phyloP scores from a whole-genome alignment of 53 echinoderm and acorn worm genomes.

The Antedon mediterranea region DNA sequence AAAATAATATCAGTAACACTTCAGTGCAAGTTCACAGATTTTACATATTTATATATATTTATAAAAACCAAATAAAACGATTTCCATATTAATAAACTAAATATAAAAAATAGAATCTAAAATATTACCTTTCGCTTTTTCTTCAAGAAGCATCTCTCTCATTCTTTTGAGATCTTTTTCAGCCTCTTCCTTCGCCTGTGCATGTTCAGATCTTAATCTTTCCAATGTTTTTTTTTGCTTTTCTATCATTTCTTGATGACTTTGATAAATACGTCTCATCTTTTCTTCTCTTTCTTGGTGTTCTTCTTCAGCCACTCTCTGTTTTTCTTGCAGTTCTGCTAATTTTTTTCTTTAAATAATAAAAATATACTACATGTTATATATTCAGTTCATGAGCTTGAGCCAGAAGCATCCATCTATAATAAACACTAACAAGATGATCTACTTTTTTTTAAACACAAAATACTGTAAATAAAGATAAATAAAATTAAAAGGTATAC shows the following conservation, averaged over 20 bases:
- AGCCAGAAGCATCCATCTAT: too few species aligned
- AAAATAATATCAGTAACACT: too few species aligned
- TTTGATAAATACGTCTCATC: conserved; percentile 30
- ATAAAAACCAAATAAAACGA: too few species aligned
- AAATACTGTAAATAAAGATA: too few species aligned
- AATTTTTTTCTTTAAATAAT: conserved; percentile 29
- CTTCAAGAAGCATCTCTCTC: conserved; percentile 20
- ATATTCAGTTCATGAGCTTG: too few species aligned
- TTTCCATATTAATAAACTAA: too few species aligned
- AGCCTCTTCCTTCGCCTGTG: conserved; percentile 43
- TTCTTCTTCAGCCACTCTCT: conserved; percentile 36
- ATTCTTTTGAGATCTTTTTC: conserved; percentile 50
- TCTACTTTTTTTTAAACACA: too few species aligned
- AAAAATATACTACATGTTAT: neutral
- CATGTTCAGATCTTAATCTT: conserved; percentile 47
- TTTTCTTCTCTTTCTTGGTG: conserved; percentile 34
- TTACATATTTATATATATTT: too few species aligned
- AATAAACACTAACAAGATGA: too few species aligned
- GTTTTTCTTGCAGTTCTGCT: conserved; percentile 37
- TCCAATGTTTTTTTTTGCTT: conserved; percentile 44
- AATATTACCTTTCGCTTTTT: conserved; percentile 49
- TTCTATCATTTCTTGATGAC: conserved; percentile 60
- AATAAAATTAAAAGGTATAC: conserved; percentile 11
- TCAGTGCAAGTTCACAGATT: too few species aligned
- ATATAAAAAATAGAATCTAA: too few species aligned